Base-by-base conservation (phyloP, 2,113 vertebrate genomes). In the Gambusia affinis region DNA sequence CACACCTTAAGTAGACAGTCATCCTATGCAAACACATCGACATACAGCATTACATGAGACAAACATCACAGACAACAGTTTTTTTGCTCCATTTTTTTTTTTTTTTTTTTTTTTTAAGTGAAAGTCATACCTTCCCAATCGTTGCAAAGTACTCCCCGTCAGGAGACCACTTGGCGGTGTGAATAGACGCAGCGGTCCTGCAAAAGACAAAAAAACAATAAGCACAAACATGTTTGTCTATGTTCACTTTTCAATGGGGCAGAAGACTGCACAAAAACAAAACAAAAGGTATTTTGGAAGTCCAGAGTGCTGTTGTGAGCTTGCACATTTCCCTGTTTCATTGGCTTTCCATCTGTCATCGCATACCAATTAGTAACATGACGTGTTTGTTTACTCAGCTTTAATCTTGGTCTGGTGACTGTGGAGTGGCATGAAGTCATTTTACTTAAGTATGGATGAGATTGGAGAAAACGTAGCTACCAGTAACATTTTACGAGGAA, bases 71-170 rank as follows among this genome's bases (percentile, higher is more conserved):
- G 1, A 73, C 64, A 60, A 60, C 1, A 12, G 6, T 35, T 62
- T 6, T 27, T 37, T 62, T 4, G 35, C 35, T 37, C 10, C 10
- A 37, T 62, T 6, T 37, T 62, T 4, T 39, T n/a, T n/a, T n/a
- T n/a, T n/a, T n/a, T n/a, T n/a, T 60, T 37, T 62, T 4, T 39
- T 61, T 6, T 37, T 62, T 3, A 51, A 73, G 35, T 47, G 30
- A 62, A 33, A 65, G 15, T 24, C n/a, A 2, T 95, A 99, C 98
- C 96, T 98, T 99, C 76, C 97, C 98, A 89, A 96, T 95, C 74
- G 98, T 99, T 84, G 97, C 97, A 83, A 99, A 98, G 87, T 98
- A 99, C 94, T 99, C 97, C 80, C 98, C 97, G 93, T 99, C 98
- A 84, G 97, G 96, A 73, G 98, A 99, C 97, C 97, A 99, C 87